Evolutionary conservation across 1,140 invertebrate species (phyloP).

Genomic region (Lamellibrachia luymesi): DNA sequence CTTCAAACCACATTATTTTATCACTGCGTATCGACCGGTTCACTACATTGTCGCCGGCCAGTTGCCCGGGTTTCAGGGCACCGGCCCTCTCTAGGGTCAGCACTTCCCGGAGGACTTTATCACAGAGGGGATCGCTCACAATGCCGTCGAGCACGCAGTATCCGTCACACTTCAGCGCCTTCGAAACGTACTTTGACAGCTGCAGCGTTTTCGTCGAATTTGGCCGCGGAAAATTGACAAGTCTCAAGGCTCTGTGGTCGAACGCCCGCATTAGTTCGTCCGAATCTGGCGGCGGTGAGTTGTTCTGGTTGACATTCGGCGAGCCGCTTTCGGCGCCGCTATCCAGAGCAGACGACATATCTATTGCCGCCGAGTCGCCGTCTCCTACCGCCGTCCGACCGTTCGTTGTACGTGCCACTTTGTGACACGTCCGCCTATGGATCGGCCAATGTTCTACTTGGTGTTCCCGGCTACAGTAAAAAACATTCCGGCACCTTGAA

Average conservation of each 20-base stretch:
- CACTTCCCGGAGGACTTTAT: neutral
- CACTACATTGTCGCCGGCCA: conserved; percentile 11
- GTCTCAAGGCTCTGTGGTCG: neutral
- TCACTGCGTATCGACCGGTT: neutral
- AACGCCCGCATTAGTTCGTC: neutral
- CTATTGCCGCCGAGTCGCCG: neutral
- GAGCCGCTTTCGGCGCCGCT: neutral
- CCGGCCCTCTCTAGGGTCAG: neutral
- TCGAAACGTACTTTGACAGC: conserved; percentile 1
- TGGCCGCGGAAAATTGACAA: neutral
- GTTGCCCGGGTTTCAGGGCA: neutral
- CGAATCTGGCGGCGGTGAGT: neutral
- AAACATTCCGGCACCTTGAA: conserved; percentile 6
- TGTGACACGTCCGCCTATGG: conserved; percentile 4
- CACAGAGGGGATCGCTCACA: neutral
- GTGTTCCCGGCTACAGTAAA: conserved; percentile 13
- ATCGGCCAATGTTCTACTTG: conserved; percentile 2
- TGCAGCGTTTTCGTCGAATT: neutral
- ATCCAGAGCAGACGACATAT: neutral
- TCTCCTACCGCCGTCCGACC: conserved; percentile 2
- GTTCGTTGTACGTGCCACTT: neutral
- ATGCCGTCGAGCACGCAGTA: conserved; percentile 9
- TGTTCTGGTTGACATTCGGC: neutral
- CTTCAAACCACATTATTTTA: conserved; percentile 7
- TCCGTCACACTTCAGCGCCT: neutral